A percentile compares a stretch with the other conserved stretches of the same genome.
phyloP scores from a whole-genome alignment of 2,888 invertebrate genomes.

The Aporophyla nigra region DNA sequence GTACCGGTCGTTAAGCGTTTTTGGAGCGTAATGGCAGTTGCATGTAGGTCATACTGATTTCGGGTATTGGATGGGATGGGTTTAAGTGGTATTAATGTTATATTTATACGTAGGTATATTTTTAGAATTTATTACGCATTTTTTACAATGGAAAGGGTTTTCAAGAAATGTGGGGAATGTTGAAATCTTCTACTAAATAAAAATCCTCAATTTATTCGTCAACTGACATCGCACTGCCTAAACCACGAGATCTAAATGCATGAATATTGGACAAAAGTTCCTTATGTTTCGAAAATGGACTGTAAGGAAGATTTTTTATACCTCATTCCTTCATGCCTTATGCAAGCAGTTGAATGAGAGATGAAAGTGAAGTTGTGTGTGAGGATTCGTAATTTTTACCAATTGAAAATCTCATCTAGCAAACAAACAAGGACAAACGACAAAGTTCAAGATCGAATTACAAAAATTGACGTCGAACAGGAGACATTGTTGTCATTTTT shows the following conservation, averaged over 20 bases:
- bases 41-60: conserved; percentile 65
- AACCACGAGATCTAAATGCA: too few relatives aligned
- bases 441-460: too few relatives aligned
- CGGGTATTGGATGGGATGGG: conserved; percentile 46
- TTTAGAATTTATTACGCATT: background rate
- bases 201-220: background rate
- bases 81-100: conserved; percentile 31
- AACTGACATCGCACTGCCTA: background rate
- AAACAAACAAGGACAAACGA: too few relatives aligned
- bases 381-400: background rate
- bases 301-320: background rate
- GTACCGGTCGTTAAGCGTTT: conserved; percentile 65
- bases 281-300: background rate
- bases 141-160: background rate
- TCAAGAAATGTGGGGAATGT: background rate
- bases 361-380: background rate
- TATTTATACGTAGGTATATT: conserved; percentile 12
- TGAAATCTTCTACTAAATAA: background rate
- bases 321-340: background rate
- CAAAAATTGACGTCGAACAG: too few relatives aligned
- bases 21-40: conserved; percentile 58
- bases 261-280: background rate
- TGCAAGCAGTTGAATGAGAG: background rate
- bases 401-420: background rate
- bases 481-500: too few relatives aligned